phyloP scores from a whole-genome alignment of 2,113 vertebrate species.

The Hyperopisus bebe region DNA sequence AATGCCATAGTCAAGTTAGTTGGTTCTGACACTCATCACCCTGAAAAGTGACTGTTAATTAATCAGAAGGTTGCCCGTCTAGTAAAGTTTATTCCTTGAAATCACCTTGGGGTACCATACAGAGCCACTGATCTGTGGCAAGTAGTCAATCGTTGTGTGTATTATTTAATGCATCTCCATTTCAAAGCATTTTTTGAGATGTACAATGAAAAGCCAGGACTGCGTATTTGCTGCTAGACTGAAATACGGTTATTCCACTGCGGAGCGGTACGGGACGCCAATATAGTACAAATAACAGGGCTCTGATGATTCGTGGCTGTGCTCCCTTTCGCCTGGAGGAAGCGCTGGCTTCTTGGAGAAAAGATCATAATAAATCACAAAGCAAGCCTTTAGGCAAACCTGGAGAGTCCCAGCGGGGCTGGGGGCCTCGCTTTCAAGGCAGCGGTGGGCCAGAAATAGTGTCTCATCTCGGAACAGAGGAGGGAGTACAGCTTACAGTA shows the following conservation, averaged over 20 bases:
- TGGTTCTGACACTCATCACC: not conserved
- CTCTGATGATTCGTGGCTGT: not conserved
- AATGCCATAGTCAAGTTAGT: not conserved
- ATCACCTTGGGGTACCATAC: not conserved
- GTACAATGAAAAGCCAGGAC: not conserved
- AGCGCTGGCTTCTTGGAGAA: constrained; percentile 7
- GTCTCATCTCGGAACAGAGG: constrained; percentile 11
- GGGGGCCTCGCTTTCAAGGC: not conserved
- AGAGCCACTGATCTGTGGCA: not conserved
- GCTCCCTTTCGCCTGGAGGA: not conserved
- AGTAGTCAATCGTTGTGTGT: not conserved
- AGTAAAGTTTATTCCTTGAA: not conserved
- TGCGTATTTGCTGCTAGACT: not conserved
- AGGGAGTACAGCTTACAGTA: not conserved
- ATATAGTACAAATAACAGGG: not conserved
- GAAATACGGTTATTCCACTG: not conserved
- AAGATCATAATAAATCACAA: constrained; percentile 18
- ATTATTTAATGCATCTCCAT: not conserved
- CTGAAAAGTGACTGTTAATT: not conserved
- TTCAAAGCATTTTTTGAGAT: not conserved
- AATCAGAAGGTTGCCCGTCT: not conserved
- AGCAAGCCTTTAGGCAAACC: constrained; percentile 17
- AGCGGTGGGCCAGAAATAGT: constrained; percentile 22
- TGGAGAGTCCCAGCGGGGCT: not conserved
- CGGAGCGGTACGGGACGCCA: constrained; percentile 4